Evolutionary conservation across 2,888 invertebrate species (phyloP).

Genomic region (Xanthostigma xanthostigma): DNA sequence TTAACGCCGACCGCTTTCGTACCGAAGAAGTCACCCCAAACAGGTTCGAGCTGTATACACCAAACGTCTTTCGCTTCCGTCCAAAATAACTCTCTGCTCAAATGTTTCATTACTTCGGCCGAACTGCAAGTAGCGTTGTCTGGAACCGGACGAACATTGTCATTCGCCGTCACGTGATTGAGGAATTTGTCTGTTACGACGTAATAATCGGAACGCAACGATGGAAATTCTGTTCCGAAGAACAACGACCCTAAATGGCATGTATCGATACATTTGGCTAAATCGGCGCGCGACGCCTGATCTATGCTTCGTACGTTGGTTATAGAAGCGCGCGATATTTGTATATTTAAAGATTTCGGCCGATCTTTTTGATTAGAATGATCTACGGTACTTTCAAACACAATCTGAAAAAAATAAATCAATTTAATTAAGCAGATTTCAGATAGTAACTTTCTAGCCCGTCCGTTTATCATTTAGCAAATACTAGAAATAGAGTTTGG

Average conservation of each 20-base stretch:
- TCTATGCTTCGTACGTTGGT: slow-evolving; percentile 53
- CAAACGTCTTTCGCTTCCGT: slow-evolving; percentile 77
- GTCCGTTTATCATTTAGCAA: no score
- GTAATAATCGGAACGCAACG: slow-evolving; percentile 49
- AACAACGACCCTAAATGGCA: slow-evolving; percentile 62
- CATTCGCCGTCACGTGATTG: slow-evolving; percentile 41
- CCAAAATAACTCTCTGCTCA: slow-evolving; percentile 43
- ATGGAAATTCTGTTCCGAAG: slow-evolving; percentile 65
- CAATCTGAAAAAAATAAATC: slow-evolving; percentile 36
- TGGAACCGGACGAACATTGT: slow-evolving; percentile 29
- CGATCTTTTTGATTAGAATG: slow-evolving; percentile 72
- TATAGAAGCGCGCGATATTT: slow-evolving; percentile 59
- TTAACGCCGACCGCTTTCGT: slow-evolving; percentile 59
- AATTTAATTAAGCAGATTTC: no score
- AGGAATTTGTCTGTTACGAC: slow-evolving; percentile 73
- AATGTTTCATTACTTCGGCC: slow-evolving; percentile 13
- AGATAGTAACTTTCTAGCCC: no score
- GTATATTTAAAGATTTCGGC: slow-evolving; percentile 73
- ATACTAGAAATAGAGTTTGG: no score
- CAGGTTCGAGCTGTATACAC: slow-evolving; percentile 75
- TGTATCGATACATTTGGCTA: slow-evolving; percentile 64
- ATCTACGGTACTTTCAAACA: slow-evolving; percentile 61
- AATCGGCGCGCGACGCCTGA: slow-evolving; percentile 57
- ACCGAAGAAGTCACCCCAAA: slow-evolving; percentile 87
- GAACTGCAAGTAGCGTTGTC: slow-evolving; percentile 7